phyloP scores from a whole-genome alignment of 2,888 invertebrate species.

The Drosophila mimetica region DNA sequence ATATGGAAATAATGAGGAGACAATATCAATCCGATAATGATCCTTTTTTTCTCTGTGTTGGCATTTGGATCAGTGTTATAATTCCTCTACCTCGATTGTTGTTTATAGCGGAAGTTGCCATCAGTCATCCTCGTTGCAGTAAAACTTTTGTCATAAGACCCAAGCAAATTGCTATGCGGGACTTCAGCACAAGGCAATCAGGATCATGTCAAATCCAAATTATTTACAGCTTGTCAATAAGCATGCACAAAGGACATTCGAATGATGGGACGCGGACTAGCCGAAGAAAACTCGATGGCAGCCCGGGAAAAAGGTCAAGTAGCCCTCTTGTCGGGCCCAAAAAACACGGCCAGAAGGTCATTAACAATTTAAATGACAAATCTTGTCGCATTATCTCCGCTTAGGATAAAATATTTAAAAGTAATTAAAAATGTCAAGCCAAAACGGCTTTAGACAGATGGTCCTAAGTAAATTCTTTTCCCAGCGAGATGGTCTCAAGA shows the following conservation, averaged over 20 bases:
- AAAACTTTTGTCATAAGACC: conserved; percentile 33
- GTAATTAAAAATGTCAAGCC: conserved; percentile 56
- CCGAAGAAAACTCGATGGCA: conserved; percentile 1
- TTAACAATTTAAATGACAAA: conserved; percentile 48
- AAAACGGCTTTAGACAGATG: conserved; percentile 1
- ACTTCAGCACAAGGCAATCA: conserved; percentile 26
- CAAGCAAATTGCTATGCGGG: conserved; percentile 11
- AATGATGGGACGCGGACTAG: conserved; percentile 2
- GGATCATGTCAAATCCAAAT: conserved; percentile 52
- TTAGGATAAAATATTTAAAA: conserved; percentile 24
- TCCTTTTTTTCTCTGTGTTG: too few relatives aligned
- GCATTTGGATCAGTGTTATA: too few relatives aligned
- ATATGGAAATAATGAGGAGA: too few relatives aligned
- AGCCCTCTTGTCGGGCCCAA: background rate
- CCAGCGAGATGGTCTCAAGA: background rate
- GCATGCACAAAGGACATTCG: conserved; percentile 36
- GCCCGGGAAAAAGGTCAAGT: conserved; percentile 31
- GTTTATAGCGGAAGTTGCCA: background rate
- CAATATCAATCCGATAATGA: too few relatives aligned
- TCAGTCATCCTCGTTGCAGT: conserved; percentile 12
- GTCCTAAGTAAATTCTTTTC: conserved; percentile 13
- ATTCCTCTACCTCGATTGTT: too few relatives aligned
- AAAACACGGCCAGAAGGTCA: conserved; percentile 26
- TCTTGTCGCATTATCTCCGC: conserved; percentile 27
- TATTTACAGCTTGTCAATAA: conserved; percentile 52